Evolutionary conservation across 2,113 vertebrate species (phyloP), one percentile per base, ranked within the genome.

Genomic region (Dasyornis broadbenti): DNA sequence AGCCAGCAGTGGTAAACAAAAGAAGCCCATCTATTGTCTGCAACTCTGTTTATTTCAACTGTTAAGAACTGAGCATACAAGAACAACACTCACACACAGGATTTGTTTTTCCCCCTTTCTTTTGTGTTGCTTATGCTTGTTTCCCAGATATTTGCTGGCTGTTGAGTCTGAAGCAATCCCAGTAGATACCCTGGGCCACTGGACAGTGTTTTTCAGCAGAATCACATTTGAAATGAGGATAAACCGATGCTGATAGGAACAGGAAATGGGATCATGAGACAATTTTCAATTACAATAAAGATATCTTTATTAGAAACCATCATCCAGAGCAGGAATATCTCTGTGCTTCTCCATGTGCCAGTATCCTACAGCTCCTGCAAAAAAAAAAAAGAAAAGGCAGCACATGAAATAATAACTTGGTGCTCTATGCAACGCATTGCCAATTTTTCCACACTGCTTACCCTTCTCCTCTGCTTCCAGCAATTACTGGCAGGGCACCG

Each of bases 371-470:
- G 94, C 69, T 76, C 92, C 96, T 97, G 88, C 23, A 93, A 97
- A 89, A 96, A 56, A 89, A 96, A 56, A 96, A 93, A 92, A 96
- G 50, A 80, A 96, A 79, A 84, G 21, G 56, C 69, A 72, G 79
- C 3, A 42, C 40, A 86, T 93, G 78, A 96, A 93, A 90, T 91
- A 92, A 23, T 22, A 71, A 57, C 49, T 9, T 10, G 65, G 69
- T 44, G 65, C n/a, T 75, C n/a, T 33, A 18, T 0, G 7, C 23
- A 65, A 65, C 0, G 1, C 49, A 33, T 0, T 39, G 61, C 27
- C 64, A 64, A 30, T 69, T 84, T 82, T 84, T 71, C 77, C 76
- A 82, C 28, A 8, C 26, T 94, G 82, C 96, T 96, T 96, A 97
- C 96, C 95, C 52, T 96, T 90, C 72, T 95, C 42, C 28, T 90